Evolutionary conservation across 2,888 invertebrate genomes (phyloP).

Genomic region (Caenorhabditis drosophilae): DNA sequence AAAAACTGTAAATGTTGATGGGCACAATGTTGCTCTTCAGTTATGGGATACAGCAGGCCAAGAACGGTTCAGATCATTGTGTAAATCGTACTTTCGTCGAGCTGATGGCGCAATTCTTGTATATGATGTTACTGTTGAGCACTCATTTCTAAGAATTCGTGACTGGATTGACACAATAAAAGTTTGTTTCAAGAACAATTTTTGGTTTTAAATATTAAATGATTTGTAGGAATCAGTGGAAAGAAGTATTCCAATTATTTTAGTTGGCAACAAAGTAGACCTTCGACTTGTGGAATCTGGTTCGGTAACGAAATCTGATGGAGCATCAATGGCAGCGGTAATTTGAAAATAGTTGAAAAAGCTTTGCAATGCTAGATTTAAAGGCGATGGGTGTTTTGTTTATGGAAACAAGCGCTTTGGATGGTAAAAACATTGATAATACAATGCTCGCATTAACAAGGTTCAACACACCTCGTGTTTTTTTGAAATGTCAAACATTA

Average conservation of each 20-base stretch:
- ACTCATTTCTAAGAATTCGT: slow-evolving; percentile 74
- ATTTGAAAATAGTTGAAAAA: too few relatives aligned
- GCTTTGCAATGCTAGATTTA: too few relatives aligned
- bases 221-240: slow-evolving; percentile 73
- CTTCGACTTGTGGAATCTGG: slow-evolving; percentile 70
- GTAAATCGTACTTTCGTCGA: slow-evolving; percentile 75
- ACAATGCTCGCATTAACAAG: slow-evolving; percentile 59
- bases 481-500: too few relatives aligned
- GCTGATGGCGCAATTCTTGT: slow-evolving; percentile 76
- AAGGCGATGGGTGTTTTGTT: slow-evolving; percentile 59
- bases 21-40: slow-evolving; percentile 72
- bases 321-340: slow-evolving; percentile 54
- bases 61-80: slow-evolving; percentile 75
- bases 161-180: slow-evolving; percentile 75
- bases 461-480: slow-evolving; percentile 27
- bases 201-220: background rate
- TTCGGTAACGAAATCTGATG: slow-evolving; percentile 43
- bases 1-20: slow-evolving; percentile 74
- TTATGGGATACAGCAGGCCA: slow-evolving; percentile 76
- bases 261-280: slow-evolving; percentile 76
- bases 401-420: slow-evolving; percentile 62
- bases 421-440: slow-evolving; percentile 61
- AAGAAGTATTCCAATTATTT: slow-evolving; percentile 74
- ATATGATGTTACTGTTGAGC: slow-evolving; percentile 75
- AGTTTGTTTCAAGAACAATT: slow-evolving; percentile 69